These are phyloP conservation scores for Gallinago nigripennis DNA, from an alignment of 2,797 vertebrate genomes.

Conservation along the genomic window DNA sequence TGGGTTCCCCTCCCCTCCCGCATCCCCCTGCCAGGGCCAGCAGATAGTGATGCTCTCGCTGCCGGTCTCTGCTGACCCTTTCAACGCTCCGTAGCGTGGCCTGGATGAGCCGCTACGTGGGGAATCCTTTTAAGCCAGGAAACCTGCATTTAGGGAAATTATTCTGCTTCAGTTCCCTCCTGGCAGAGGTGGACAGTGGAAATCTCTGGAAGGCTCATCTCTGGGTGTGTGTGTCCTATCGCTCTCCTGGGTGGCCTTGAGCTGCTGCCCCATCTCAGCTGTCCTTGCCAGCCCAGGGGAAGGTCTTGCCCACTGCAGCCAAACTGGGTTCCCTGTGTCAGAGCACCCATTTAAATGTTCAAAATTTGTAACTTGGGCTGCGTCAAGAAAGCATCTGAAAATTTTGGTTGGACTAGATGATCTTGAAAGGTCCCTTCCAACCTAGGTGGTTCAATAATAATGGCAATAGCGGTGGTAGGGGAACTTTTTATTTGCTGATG, in stretches of 20 bases:
- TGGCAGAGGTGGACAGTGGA: neutral
- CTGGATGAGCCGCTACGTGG: neutral
- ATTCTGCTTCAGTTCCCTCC: neutral
- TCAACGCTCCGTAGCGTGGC: rapidly evolving
- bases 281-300: neutral
- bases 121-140: neutral
- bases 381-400: neutral
- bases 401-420: neutral
- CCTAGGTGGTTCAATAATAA: neutral
- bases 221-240: neutral
- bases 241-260: rapidly evolving
- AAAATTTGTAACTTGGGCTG: neutral
- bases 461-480: neutral
- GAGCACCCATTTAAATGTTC: rapidly evolving
- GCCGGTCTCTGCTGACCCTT: neutral
- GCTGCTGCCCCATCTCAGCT: neutral
- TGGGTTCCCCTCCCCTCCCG: neutral
- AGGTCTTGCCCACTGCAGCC: neutral
- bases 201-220: neutral
- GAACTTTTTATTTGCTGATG: neutral
- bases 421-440: no score
- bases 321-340: rapidly evolving
- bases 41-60: neutral
- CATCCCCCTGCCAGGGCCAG: neutral
- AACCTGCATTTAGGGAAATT: neutral